phyloP scores from a whole-genome alignment of 2,888 invertebrate genomes.

The Celastrina argiolus region DNA sequence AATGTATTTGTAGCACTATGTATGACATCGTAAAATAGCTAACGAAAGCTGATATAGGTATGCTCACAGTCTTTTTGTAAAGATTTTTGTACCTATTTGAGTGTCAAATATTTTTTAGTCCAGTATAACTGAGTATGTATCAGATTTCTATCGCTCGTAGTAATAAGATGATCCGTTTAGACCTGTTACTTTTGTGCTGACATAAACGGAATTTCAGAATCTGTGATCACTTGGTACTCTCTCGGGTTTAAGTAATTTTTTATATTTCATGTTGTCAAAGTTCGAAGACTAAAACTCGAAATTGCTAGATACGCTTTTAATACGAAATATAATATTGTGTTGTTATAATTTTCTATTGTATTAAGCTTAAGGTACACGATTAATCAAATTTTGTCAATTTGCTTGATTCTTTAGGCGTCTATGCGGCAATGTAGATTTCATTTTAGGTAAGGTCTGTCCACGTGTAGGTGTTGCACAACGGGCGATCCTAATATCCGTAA shows the following conservation, averaged over 20 bases:
- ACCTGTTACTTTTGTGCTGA: constrained; percentile 63
- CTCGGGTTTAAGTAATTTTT: constrained; percentile 71
- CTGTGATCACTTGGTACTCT: constrained; percentile 78
- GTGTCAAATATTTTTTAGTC: constrained; percentile 16
- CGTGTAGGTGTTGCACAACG: too few species aligned
- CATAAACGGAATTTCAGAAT: constrained; percentile 69
- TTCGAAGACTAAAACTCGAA: constrained; percentile 50
- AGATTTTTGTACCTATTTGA: constrained; percentile 9
- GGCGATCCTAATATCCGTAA: too few species aligned
- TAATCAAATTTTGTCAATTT: constrained; percentile 9
- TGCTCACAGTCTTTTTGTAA: constrained; percentile 44
- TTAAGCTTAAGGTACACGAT: constrained; percentile 10
- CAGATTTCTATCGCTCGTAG: constrained; percentile 56
- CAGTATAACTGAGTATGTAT: constrained; percentile 54
- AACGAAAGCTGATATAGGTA: constrained; percentile 60
- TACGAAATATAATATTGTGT: constrained; percentile 41
- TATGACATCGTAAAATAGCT: constrained; percentile 56
- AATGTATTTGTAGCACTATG: constrained; percentile 48
- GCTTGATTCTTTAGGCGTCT: neutral
- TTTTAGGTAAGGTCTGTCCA: too few species aligned
- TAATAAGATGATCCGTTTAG: constrained; percentile 65
- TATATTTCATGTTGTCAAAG: constrained; percentile 56
- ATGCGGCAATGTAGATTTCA: too few species aligned
- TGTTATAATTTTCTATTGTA: constrained; percentile 39
- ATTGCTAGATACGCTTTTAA: constrained; percentile 53